phyloP scores from a whole-genome alignment of 1,140 invertebrate species.

The Apis dorsata region DNA sequence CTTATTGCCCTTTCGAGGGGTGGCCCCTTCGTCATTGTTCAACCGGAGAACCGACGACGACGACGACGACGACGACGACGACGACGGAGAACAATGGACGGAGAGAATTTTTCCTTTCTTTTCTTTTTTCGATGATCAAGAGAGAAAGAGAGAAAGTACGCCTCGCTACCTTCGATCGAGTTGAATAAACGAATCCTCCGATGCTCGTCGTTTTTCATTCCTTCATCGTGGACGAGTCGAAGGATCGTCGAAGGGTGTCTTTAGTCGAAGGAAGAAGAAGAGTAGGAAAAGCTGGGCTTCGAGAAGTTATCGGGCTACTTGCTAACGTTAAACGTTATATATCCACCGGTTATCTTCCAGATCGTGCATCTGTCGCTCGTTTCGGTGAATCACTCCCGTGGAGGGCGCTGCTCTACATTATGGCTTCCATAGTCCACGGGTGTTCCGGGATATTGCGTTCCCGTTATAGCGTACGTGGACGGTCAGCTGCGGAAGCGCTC shows the following conservation, averaged over 20 bases:
- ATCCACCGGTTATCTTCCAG: conserved; percentile 71
- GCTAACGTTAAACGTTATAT: conserved; percentile 65
- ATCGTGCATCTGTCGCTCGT: conserved; percentile 78
- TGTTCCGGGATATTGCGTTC: conserved; percentile 75
- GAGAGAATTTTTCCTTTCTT: no score
- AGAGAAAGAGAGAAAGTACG: neutral
- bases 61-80: conserved; percentile 16
- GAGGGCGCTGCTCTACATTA: conserved; percentile 72
- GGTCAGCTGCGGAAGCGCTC: conserved; percentile 72
- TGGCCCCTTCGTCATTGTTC: conserved; percentile 29
- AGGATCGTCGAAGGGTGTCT: no score
- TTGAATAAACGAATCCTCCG: no score
- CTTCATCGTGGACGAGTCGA: no score
- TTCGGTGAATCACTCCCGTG: conserved; percentile 77
- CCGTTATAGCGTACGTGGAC: conserved; percentile 62
- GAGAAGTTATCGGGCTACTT: conserved; percentile 66
- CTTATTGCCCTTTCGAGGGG: conserved; percentile 30
- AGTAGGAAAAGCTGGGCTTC: conserved; percentile 30
- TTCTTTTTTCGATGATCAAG: no score
- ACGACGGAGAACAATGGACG: conserved; percentile 22
- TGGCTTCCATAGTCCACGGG: conserved; percentile 72
- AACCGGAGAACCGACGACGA: neutral
- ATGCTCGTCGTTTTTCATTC: no score
- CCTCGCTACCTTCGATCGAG: neutral
- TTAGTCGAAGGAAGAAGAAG: neutral